Evolutionary conservation across 2,113 vertebrate species (phyloP).

Genomic region (Spea multiplicata): DNA sequence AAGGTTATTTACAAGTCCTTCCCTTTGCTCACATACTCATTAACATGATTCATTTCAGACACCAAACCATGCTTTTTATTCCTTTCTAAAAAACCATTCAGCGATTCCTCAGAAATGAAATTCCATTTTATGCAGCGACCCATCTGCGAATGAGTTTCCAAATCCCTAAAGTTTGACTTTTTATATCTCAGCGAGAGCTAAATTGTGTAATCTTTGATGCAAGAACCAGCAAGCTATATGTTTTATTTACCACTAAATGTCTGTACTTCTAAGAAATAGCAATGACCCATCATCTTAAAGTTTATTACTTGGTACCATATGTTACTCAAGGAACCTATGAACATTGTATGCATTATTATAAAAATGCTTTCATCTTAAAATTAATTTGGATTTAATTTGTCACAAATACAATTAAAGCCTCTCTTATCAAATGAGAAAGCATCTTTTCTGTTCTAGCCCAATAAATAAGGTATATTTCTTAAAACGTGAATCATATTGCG

Average conservation of each 20-base stretch:
- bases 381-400: too few relatives aligned
- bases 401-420: too few relatives aligned
- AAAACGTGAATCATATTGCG: too few relatives aligned
- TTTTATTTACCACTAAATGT: conserved; percentile 13
- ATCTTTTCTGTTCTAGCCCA: too few relatives aligned
- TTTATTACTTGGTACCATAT: conserved; percentile 20
- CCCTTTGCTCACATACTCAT: conserved; percentile 31
- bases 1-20: conserved; percentile 42
- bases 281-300: conserved; percentile 3
- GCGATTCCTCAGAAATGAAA: conserved; percentile 36
- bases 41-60: conserved; percentile 42
- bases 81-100: conserved; percentile 26
- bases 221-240: conserved; percentile 11
- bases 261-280: conserved; percentile 1
- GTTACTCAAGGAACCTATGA: background rate
- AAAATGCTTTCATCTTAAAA: too few relatives aligned
- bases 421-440: too few relatives aligned
- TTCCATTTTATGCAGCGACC: conserved; percentile 28
- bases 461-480: too few relatives aligned
- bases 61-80: conserved; percentile 22
- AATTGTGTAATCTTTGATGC: conserved; percentile 25
- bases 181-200: conserved; percentile 31
- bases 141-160: conserved; percentile 35
- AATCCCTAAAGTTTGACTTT: conserved; percentile 43
- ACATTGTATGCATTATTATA: too few relatives aligned